A percentile compares a stretch with the other conserved stretches of the same genome.
Evolutionary conservation across 2,888 invertebrate species (phyloP).

Genomic region (Phytoseiulus persimilis): DNA sequence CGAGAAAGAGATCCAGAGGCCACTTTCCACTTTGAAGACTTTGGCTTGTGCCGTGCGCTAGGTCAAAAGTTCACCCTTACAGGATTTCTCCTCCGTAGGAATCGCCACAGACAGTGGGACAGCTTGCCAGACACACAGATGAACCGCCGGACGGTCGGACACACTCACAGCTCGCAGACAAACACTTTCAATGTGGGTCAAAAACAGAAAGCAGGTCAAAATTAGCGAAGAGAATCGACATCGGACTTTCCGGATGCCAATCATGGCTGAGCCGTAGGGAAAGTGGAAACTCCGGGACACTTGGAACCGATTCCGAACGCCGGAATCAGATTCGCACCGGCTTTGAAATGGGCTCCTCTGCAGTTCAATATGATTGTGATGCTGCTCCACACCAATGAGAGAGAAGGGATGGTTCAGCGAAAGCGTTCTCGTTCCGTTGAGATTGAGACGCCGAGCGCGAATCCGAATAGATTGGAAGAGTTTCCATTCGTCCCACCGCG

Average conservation of each 20-base stretch:
- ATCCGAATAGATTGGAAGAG: too few species aligned
- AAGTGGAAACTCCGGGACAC: neutral
- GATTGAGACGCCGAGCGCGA: too few species aligned
- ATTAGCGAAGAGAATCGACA: neutral
- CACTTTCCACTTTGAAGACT: conserved; percentile 5
- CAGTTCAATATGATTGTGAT: neutral
- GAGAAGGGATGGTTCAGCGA: too few species aligned
- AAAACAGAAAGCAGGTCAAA: neutral
- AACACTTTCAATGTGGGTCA: neutral
- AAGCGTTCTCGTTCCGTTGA: too few species aligned
- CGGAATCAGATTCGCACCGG: neutral
- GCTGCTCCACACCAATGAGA: neutral
- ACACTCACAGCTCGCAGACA: neutral
- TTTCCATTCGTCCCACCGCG: too few species aligned
- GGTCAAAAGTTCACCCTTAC: neutral
- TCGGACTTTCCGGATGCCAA: neutral
- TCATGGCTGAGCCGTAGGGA: neutral
- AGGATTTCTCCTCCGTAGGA: neutral
- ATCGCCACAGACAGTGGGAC: neutral
- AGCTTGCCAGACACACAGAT: neutral
- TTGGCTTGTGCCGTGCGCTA: neutral
- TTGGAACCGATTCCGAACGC: neutral
- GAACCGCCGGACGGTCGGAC: too few species aligned
- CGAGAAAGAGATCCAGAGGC: neutral
- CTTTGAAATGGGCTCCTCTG: neutral